phyloP scores from a whole-genome alignment of 2,888 invertebrate species.

The Scaptomyza polygonia region DNA sequence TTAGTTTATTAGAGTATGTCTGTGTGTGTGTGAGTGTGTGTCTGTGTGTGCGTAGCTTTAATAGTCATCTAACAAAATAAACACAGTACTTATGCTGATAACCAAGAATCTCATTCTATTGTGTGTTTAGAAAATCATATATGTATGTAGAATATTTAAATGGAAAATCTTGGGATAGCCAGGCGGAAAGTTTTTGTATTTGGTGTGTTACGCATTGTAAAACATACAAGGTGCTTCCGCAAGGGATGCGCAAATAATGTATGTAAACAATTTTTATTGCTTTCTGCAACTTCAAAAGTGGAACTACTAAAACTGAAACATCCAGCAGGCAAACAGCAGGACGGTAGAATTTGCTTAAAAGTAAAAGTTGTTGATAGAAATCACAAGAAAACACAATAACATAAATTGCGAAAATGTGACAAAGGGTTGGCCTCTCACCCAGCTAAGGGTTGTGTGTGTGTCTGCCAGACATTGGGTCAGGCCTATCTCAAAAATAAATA shows the following conservation, averaged over 20 bases:
- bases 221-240: slow-evolving; percentile 69
- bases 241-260: slow-evolving; percentile 77
- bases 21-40: slow-evolving; percentile 15
- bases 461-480: slow-evolving; percentile 59
- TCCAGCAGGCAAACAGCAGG: slow-evolving; percentile 6
- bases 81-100: slow-evolving; percentile 55
- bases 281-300: slow-evolving; percentile 52
- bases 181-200: slow-evolving; percentile 39
- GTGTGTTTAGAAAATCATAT: slow-evolving; percentile 47
- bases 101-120: slow-evolving; percentile 49
- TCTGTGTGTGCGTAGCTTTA: slow-evolving; percentile 51
- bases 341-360: slow-evolving; percentile 66
- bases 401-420: slow-evolving; percentile 77
- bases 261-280: slow-evolving; percentile 79
- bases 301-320: slow-evolving; percentile 34
- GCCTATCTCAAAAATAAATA: slow-evolving; percentile 38
- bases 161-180: slow-evolving; percentile 52
- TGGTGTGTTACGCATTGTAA: slow-evolving; percentile 35
- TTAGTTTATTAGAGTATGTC: slow-evolving; percentile 71
- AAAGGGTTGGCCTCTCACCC: slow-evolving; percentile 62
- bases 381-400: slow-evolving; percentile 70
- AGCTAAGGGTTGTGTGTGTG: background rate
- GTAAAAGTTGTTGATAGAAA: slow-evolving; percentile 79
- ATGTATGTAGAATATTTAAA: slow-evolving; percentile 51
- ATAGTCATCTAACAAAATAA: slow-evolving; percentile 57